Conservation (phyloP, 2,888 invertebrate genomes). For the Campoplex nolae region DNA sequence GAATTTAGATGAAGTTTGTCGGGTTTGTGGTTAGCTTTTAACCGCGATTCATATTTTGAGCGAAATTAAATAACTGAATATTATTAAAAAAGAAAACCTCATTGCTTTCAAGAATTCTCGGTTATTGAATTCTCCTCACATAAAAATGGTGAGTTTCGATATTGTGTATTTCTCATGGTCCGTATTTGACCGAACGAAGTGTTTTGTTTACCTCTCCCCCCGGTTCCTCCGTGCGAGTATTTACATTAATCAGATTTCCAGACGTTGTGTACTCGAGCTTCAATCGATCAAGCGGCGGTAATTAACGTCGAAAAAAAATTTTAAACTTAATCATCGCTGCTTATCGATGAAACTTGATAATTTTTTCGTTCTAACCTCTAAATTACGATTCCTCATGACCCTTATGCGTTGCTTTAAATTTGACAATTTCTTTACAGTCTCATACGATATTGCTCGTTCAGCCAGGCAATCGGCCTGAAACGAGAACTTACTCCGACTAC, state of each 20-base stretch:
- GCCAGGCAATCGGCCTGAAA: constrained; percentile 96
- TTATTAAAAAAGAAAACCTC: background rate
- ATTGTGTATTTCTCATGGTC: background rate
- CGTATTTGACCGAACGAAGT: constrained; percentile 7
- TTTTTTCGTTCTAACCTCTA: background rate
- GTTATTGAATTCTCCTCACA: background rate
- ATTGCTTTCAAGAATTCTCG: background rate
- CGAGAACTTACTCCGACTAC: constrained; percentile 98
- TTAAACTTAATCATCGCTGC: background rate
- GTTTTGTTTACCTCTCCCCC: constrained; percentile 55
- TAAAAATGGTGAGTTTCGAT: constrained; percentile 45
- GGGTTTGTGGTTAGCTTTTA: constrained; percentile 54
- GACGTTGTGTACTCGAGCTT: constrained; percentile 15
- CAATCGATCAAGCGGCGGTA: background rate
- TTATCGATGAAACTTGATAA: background rate
- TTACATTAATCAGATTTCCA: constrained; percentile 27
- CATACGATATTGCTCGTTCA: constrained; percentile 99
- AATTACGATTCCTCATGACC: background rate
- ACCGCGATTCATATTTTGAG: constrained; percentile 46
- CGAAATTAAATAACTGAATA: background rate
- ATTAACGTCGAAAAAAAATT: background rate
- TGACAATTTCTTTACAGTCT: constrained; percentile 87
- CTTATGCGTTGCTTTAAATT: background rate
- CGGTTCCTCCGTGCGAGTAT: background rate
- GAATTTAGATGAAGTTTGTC: constrained; percentile 58